These are phyloP conservation scores for Chrysina gloriosa DNA, from an alignment of 2,888 invertebrate species.

Conservation along the genomic window DNA sequence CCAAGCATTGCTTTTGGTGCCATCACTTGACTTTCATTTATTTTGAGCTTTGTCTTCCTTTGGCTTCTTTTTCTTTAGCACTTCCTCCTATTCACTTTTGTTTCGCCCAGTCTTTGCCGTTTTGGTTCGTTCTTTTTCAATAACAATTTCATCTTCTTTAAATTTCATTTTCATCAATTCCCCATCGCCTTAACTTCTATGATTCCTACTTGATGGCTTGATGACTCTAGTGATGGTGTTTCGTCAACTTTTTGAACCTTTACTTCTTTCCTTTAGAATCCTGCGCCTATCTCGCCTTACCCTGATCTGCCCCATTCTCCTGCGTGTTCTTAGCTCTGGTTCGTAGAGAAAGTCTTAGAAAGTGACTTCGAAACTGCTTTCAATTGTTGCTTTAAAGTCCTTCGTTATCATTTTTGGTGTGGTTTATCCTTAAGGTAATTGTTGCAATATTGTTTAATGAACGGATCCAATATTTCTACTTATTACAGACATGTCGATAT, in stretches of 20 bases:
- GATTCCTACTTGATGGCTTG: too few species aligned
- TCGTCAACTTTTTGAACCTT: not conserved
- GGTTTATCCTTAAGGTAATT: not conserved
- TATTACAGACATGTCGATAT: constrained; percentile 30
- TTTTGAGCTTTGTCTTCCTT: not conserved
- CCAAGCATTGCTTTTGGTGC: not conserved
- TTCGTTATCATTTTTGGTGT: not conserved
- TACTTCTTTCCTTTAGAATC: not conserved
- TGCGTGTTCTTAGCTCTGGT: not conserved
- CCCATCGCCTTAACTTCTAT: too few species aligned
- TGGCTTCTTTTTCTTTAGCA: not conserved
- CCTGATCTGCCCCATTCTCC: not conserved
- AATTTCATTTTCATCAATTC: too few species aligned
- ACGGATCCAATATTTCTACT: constrained; percentile 19
- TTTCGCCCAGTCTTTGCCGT: not conserved
- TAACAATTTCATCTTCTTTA: too few species aligned
- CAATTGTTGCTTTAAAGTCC: not conserved
- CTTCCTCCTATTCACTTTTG: not conserved
- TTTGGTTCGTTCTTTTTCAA: not conserved
- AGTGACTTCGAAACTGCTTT: not conserved
- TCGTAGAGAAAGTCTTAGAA: not conserved
- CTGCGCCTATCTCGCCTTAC: not conserved
- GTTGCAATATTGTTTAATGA: constrained; percentile 23
- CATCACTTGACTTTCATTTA: not conserved
- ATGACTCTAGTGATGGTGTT: too few species aligned